Percentiles rank a stretch among this genome's conserved stretches.
phyloP scores from a whole-genome alignment of 92 coral and sea anemone genomes.

The Phymanthus crucifer region DNA sequence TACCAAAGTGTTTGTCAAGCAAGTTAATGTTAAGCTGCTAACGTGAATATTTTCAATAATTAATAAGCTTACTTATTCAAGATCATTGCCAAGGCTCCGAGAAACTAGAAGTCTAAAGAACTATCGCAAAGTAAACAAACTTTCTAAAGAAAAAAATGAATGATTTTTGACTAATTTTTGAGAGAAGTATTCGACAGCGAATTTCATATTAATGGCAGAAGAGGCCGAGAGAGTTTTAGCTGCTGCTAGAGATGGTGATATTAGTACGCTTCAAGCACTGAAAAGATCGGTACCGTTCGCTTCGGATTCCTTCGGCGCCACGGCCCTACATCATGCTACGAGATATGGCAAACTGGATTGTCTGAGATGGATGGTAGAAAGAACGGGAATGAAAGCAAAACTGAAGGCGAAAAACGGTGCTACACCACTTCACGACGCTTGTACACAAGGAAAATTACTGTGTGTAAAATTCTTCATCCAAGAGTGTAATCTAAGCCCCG shows the following conservation, averaged over 20 bases:
- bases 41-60: constrained; percentile 6
- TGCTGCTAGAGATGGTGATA: constrained; percentile 87
- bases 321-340: constrained; percentile 77
- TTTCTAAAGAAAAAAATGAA: constrained; percentile 30
- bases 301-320: constrained; percentile 75
- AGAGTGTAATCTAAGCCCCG: constrained; percentile 48
- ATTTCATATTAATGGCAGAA: constrained; percentile 30
- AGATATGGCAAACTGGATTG: constrained; percentile 76
- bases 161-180: constrained; percentile 10
- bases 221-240: constrained; percentile 67
- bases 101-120: background rate
- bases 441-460: constrained; percentile 69
- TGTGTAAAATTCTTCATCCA: constrained; percentile 73
- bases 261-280: constrained; percentile 57
- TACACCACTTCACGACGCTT: constrained; percentile 78
- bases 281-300: constrained; percentile 66
- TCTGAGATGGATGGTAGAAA: constrained; percentile 73
- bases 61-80: constrained; percentile 12
- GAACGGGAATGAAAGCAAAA: constrained; percentile 59
- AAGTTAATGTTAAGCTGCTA: background rate
- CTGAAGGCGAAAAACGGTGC: constrained; percentile 71
- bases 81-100: constrained; percentile 10
- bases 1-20: constrained; percentile 1
- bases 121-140: constrained; percentile 16
- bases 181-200: background rate